Base-by-base conservation (phyloP, 2,888 invertebrate genomes). In the Thymelicus sylvestris region DNA sequence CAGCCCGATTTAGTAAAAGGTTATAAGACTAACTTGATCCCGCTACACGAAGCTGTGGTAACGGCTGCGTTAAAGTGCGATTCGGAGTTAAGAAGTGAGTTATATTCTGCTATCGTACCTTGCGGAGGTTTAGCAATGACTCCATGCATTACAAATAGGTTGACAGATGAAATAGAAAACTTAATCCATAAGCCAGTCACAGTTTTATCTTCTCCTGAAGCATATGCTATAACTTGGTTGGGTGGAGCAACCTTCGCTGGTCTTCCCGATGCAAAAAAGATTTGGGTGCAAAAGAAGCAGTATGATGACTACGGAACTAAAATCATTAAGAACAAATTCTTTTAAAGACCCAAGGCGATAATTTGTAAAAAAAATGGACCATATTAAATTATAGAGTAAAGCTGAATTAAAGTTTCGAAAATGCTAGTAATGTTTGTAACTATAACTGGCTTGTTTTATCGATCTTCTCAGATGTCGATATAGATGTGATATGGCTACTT, bases 181-280 rank as follows among this genome's bases (percentile, higher is more conserved):
- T 10, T 79, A 0, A 67, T 78, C 0, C 12, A 78, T 0, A 77
- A 74, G 8, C 79, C 85, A 0, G 85, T 87, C 0, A 79, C 80
- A 41, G 75, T 92, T 2, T 2, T 83, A 0, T 63, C 78, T 0
- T 85, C 87, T 0, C 44, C 80, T 0, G 92, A 93, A 74, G 75
- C 86, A 0, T 87, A 87, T 50, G 81, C 86, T 0, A 76, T 86
- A 0, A 44, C 87, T 0, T 92, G 92, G 92, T 74, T 92, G 15
- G 93, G 93, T 0, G 93, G 87, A 5, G 86, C 93, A 0, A 85
- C 85, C 0, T 92, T 90, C 63, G 89, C 91, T 2, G 86, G 86
- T 0, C 82, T 92, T 67, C 47, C 79, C 0, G 88, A 81, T 0
- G 74, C 86, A 0, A 73, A 78, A 5, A 86, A 84, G 62, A 72